phyloP scores from a whole-genome alignment of 2,797 vertebrate species.

The Mormyrus proboscirostris region DNA sequence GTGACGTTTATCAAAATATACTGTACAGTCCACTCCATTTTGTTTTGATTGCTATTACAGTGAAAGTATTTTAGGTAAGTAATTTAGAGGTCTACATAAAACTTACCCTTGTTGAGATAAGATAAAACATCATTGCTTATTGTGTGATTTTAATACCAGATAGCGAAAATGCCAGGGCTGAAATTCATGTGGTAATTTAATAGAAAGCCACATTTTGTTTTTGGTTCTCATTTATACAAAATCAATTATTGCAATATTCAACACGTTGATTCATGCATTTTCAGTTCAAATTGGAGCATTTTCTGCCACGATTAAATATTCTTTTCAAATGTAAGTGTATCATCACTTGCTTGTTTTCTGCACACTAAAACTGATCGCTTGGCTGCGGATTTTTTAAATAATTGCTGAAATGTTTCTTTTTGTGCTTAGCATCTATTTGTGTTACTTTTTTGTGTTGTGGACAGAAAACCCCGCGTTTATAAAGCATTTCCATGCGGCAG shows the following conservation, averaged over 20 bases:
- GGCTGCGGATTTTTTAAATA: not conserved
- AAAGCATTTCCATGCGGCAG: not conserved
- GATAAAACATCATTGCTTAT: not conserved
- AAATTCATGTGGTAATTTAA: not conserved
- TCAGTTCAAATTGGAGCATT: not conserved
- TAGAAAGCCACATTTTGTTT: not conserved
- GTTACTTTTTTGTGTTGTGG: not conserved
- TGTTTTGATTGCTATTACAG: not conserved
- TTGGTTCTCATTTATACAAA: not conserved
- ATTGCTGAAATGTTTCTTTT: slow-evolving; percentile 10
- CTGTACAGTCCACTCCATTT: not conserved
- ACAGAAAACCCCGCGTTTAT: not conserved
- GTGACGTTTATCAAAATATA: slow-evolving; percentile 3
- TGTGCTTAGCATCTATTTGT: not conserved
- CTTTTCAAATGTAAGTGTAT: not conserved
- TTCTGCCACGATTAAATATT: not conserved
- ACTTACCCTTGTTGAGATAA: slow-evolving; percentile 15
- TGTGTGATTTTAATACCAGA: not conserved
- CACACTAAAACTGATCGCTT: not conserved
- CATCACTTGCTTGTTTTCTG: not conserved
- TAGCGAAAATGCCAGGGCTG: not conserved
- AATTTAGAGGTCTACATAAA: not conserved
- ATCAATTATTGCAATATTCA: not conserved
- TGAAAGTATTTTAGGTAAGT: not conserved
- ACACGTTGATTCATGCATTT: not conserved